Base-by-base conservation (phyloP, 2,888 invertebrate species). In the Cheilosia vernalis region DNA sequence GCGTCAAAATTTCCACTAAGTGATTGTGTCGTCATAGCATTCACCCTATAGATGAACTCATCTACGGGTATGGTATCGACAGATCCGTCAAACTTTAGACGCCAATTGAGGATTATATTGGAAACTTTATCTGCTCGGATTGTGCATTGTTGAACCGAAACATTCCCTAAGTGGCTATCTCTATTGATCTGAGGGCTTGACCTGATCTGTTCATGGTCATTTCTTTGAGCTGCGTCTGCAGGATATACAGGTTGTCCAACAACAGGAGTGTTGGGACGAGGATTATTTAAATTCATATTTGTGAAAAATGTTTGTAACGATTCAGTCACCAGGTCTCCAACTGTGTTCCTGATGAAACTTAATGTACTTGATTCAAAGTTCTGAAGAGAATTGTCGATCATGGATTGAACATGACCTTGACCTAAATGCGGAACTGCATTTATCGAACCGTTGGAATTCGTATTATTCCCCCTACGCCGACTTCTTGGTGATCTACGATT, bases 1-100 rank as follows among this genome's bases (percentile, higher is more conserved):
- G 24, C 51, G 1, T 51, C 27, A 13, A 51, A 51, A 51, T 51
- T 24, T 4, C 51, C 51, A 51, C 51, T n/a, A 2, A 51, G 24
- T 13, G 51, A 24, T 9, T 51, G 21, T 3, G 10, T 24, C 1
- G 51, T 24, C 13, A 51, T 6, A 9, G 51, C 13, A 13, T 51
- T 21, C 2, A 51, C 24, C 21, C 51, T 21, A 24, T 51, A 51
- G 4, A 51, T 66, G 21, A 66, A 66, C 17, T 66, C 66, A 13
- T 66, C 66, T 5, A 51, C 66, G 4, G 27, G 21, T 9, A 66
- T 9, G 6, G 13, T 30, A 15, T 66, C 66, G 2, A 21, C 13
- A 4, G 66, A 49, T n/a, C 51, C 66, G n/a, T 66, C 49, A 30
- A 66, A 66, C 5, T 33, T 49, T 15, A 66, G 6, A 9, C 24